Evolutionary conservation across 1,140 invertebrate species (phyloP), one percentile per base, ranked within the genome.

Genomic region (Goniozus legneri): DNA sequence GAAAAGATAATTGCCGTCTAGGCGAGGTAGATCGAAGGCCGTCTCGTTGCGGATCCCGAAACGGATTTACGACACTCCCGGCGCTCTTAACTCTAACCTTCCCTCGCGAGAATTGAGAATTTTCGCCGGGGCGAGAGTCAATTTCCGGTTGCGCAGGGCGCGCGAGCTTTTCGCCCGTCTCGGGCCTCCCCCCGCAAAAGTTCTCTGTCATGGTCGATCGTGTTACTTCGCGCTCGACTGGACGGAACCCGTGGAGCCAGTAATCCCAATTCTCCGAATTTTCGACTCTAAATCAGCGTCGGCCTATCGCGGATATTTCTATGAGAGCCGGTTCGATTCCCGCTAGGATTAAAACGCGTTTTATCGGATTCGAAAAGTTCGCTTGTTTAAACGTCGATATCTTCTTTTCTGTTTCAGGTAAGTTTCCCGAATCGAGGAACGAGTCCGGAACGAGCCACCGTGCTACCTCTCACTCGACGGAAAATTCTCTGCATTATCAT

Each of bases 41-140:
- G 52, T 56, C n/a, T n/a, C 44, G 57, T 40, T 56, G 58, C 62
- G 59, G 63, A 66, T 66, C 56, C n/a, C n/a, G n/a, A 61, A 54
- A 47, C 44, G 56, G 54, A 67, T 67, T 67, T 67, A 65, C 62
- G 34, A 56, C 44, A 48, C 56, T 57, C 56, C 20, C 36, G 61
- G 53, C 47, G 36, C 52, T 44, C 50, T 54, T 61, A 65, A 65
- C 60, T 66, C 58, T n/a, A n/a, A 61, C 46, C 14, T 10, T 50
- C 48, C 44, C 41, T 32, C 22, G n/a, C 13, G 6, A 32, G 40
- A 24, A 47, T 44, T 31, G 42, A 33, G 44, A 52, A 47, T 60
- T 55, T 57, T 57, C 56, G 31, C n/a, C n/a, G n/a, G n/a, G n/a
- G n/a, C n/a, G n/a, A n/a, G 41, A 38, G 44, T 41, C 38, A 31